Base-by-base conservation (phyloP, 1,140 invertebrate species). In the Macrosteles quadrilineatus region DNA sequence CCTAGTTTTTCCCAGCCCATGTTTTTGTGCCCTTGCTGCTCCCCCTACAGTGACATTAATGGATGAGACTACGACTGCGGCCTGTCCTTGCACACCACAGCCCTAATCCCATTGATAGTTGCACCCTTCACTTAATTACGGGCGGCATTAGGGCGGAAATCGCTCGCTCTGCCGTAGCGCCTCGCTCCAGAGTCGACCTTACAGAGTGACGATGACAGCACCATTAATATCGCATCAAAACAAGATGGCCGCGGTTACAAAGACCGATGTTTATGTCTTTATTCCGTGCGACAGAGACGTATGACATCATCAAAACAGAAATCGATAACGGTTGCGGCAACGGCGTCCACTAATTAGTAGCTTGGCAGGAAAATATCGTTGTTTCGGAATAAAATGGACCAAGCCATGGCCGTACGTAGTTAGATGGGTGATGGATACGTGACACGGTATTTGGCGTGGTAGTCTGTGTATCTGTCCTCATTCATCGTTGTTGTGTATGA, bases 91-190 rank as follows among this genome's bases (percentile, higher is more conserved):
- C 55, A 14, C 21, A 27, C 55, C 55, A 9, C 47, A 50, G 21
- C 47, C 47, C 47, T 50, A 21, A 50, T 50, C 27, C 27, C 55
- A 59, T 59, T 59, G 55, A 59, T 59, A 59, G 55, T 59, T 27
- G 55, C 55, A 59, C 55, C 55, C 55, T 59, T 59, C 55, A 59
- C 55, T 59, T 59, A 59, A 59, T 59, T 59, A 59, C 55, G 9
- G 25, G n/a, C 4, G 55, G 27, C 55, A 59, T 59, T 59, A 59
- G 25, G 55, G 23, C 55, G 55, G 9, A 9, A 59, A 25, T 59
- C 55, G 55, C 55, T 59, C 55, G 25, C 55, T 25, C 14, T 25
- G 55, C 23, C 21, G 55, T 59, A 59, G 2, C 21, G 55, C 27
- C 14, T 2, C 55, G 55, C 2, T 4, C 21, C 55, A 29, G 14